A percentile compares a stretch with the other conserved stretches of the same genome.
These are phyloP conservation scores for Cirrhinus molitorella DNA, from an alignment of 2,797 vertebrate genomes.

Conservation along the genomic window DNA sequence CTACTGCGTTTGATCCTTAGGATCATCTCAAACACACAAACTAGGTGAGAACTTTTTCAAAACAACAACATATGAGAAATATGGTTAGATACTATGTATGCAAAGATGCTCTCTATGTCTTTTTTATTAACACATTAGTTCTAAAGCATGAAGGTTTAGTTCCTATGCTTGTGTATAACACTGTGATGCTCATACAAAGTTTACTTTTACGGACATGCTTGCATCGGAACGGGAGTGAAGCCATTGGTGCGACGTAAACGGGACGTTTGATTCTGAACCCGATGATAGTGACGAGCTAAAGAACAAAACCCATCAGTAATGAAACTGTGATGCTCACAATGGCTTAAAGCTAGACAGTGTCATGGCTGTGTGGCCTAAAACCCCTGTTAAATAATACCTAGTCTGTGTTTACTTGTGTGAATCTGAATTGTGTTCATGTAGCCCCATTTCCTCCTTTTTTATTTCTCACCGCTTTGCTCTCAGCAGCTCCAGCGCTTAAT, in stretches of 20 bases:
- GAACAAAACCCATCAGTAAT: conserved; percentile 26
- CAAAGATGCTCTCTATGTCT: conserved; percentile 24
- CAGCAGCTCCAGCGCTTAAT: conserved; percentile 59
- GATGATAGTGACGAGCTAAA: background rate
- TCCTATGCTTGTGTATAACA: conserved; percentile 42
- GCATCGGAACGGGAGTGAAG: conserved; percentile 33
- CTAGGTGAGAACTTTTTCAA: background rate
- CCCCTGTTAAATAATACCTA: conserved; percentile 32
- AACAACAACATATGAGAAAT: no score
- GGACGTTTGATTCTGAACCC: background rate
- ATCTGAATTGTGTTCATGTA: conserved; percentile 30
- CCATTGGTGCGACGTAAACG: conserved; percentile 20
- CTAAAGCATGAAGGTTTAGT: conserved; percentile 34
- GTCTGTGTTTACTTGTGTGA: conserved; percentile 42
- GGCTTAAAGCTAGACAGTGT: conserved; percentile 24
- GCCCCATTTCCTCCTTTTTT: conserved; percentile 51
- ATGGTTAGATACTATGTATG: background rate
- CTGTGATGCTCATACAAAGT: conserved; percentile 51
- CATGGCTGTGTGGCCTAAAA: conserved; percentile 20
- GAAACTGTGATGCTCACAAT: conserved; percentile 35
- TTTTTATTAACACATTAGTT: conserved; percentile 33
- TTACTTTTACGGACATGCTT: conserved; percentile 19
- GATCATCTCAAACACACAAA: conserved; percentile 13
- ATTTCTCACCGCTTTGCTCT: conserved; percentile 41
- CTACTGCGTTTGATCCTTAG: conserved; percentile 10